These are phyloP conservation scores for Phaedon cochleariae DNA, from an alignment of 2,888 invertebrate genomes.

Conservation along the genomic window DNA sequence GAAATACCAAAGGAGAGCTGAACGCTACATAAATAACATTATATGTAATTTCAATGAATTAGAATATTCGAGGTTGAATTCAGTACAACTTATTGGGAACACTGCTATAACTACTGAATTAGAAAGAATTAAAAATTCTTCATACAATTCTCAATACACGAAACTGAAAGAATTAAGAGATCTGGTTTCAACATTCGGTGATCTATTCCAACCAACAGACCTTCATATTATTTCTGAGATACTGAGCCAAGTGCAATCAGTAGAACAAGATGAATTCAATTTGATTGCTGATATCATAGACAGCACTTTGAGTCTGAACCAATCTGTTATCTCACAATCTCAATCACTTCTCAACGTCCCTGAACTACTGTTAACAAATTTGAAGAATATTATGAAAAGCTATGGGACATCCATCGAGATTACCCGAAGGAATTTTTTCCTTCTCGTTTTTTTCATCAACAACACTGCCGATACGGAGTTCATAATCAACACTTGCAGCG, in stretches of 20 bases:
- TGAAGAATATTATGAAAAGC: slow-evolving; percentile 12
- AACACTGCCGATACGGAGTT: not conserved
- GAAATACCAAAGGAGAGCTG: slow-evolving; percentile 3
- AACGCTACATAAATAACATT: not conserved
- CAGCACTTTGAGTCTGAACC: slow-evolving; percentile 61
- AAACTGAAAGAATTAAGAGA: not conserved
- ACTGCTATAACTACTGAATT: not conserved
- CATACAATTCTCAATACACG: not conserved
- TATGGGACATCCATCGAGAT: not conserved
- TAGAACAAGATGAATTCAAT: slow-evolving; percentile 51
- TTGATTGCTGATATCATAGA: slow-evolving; percentile 53
- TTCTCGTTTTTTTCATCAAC: not conserved
- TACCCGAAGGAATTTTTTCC: not conserved
- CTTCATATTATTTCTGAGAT: slow-evolving; percentile 41
- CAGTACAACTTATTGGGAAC: not conserved
- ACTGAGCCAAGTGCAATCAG: slow-evolving; percentile 13
- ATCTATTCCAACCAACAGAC: slow-evolving; percentile 37
- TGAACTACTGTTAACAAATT: slow-evolving; percentile 14
- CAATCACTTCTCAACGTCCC: slow-evolving; percentile 13
- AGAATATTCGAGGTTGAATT: not conserved
- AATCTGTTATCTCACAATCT: slow-evolving; percentile 8
- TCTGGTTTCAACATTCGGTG: slow-evolving; percentile 21
- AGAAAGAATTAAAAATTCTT: not conserved
- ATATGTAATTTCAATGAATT: not conserved
- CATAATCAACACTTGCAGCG: not conserved